Evolutionary conservation across 2,888 invertebrate genomes (phyloP).

Genomic region (Eilema sororculum): DNA sequence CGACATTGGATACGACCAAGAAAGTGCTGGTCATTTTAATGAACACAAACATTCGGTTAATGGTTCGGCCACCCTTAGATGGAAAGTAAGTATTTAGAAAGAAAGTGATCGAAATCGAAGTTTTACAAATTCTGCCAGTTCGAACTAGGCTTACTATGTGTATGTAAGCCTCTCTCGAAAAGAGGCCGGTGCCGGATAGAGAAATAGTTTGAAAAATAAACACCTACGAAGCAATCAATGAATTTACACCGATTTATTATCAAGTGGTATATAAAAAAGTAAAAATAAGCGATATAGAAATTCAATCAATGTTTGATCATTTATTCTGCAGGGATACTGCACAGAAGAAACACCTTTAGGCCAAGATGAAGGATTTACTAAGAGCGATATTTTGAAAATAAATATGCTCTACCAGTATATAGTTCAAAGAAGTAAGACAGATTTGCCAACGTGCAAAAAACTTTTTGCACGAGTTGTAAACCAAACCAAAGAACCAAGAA

Average conservation of each 20-base stretch:
- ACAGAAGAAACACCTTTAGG: slow-evolving; percentile 26
- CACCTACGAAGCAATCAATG: no score
- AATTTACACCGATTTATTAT: no score
- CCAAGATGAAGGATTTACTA: slow-evolving; percentile 24
- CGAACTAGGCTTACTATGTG: background rate
- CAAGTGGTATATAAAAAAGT: no score
- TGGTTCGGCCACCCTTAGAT: slow-evolving; percentile 55
- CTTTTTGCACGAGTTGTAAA: slow-evolving; percentile 9
- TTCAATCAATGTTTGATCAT: background rate
- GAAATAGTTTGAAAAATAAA: background rate
- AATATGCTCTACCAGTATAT: slow-evolving; percentile 69
- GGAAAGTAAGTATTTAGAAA: slow-evolving; percentile 15
- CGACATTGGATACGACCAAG: slow-evolving; percentile 53
- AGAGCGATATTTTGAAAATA: slow-evolving; percentile 66
- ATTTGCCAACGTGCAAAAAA: slow-evolving; percentile 22
- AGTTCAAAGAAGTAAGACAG: slow-evolving; percentile 46
- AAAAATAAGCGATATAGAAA: no score
- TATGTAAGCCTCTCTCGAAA: background rate
- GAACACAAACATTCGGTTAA: slow-evolving; percentile 58
- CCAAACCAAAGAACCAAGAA: no score
- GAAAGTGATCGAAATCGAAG: no score
- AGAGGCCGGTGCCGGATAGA: background rate
- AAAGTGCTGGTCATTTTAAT: slow-evolving; percentile 64
- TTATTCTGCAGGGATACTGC: slow-evolving; percentile 12
- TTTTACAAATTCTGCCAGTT: no score